phyloP scores from a whole-genome alignment of 2,888 invertebrate species.

The Seira sanloemensis region DNA sequence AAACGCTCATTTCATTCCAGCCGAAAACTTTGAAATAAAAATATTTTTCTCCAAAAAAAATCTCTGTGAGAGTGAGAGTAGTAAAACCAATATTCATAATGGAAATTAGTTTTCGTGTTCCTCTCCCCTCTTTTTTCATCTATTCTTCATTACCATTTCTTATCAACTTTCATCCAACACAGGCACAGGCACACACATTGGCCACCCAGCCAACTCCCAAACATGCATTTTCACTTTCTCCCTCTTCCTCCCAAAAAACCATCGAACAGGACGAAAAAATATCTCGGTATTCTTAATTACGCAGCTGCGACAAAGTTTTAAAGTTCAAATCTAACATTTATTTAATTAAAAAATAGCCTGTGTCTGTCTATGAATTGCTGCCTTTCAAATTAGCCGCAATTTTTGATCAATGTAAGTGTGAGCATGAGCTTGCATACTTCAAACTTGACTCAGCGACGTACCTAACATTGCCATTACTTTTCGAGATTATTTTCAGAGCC shows the following conservation, averaged over 20 bases:
- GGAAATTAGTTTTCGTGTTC: conserved; percentile 39
- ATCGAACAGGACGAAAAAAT: no score
- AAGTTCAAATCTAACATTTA: no score
- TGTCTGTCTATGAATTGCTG: no score
- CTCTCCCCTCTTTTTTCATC: conserved; percentile 25
- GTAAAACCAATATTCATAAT: conserved; percentile 53
- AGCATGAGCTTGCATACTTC: no score
- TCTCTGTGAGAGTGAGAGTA: conserved; percentile 16
- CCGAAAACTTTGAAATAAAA: conserved; percentile 4
- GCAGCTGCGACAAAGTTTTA: no score
- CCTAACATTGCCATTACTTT: no score
- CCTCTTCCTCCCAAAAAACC: neutral
- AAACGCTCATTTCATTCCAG: neutral
- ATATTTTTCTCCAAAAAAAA: conserved; percentile 16
- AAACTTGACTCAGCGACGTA: no score
- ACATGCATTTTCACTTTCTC: neutral
- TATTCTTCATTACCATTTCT: conserved; percentile 5
- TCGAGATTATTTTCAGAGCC: no score
- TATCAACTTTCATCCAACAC: neutral
- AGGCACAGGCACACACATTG: neutral
- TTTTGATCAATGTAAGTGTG: no score
- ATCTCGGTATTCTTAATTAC: no score
- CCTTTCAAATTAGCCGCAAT: no score
- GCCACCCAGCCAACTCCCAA: neutral
- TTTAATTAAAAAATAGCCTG: no score